These are phyloP conservation scores for Heliconius congener DNA, from an alignment of 1,140 invertebrate species.

Conservation along the genomic window DNA sequence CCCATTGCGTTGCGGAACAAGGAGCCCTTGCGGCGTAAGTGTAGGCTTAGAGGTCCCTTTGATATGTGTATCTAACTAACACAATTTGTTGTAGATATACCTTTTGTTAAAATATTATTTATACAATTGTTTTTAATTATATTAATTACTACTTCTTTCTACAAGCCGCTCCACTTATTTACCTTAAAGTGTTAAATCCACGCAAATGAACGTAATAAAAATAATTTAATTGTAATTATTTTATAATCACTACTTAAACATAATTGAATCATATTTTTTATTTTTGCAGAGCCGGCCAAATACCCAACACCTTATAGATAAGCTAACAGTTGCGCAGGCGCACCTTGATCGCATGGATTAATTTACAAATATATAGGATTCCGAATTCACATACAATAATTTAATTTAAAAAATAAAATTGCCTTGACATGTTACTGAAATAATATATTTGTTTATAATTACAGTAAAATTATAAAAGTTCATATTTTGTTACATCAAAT, in stretches of 20 bases:
- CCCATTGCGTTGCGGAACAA: too few species aligned
- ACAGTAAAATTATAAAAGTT: conserved; percentile 38
- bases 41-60: too few species aligned
- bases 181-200: too few species aligned
- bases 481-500: conserved; percentile 34
- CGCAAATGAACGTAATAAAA: too few species aligned
- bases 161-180: too few species aligned
- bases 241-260: neutral
- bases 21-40: too few species aligned
- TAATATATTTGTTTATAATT: conserved; percentile 19
- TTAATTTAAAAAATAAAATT: conserved; percentile 28
- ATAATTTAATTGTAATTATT: neutral
- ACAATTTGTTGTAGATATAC: too few species aligned
- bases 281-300: conserved; percentile 68
- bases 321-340: conserved; percentile 68
- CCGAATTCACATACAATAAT: neutral
- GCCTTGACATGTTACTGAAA: conserved; percentile 27
- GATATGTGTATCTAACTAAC: too few species aligned
- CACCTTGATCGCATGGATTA: conserved; percentile 75
- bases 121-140: too few species aligned
- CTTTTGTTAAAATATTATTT: too few species aligned
- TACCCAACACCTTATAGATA: conserved; percentile 70
- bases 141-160: too few species aligned
- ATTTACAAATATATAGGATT: conserved; percentile 13
- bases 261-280: conserved; percentile 22